A percentile compares a stretch with the other conserved stretches of the same genome.
phyloP scores from a whole-genome alignment of 2,888 invertebrate species.

The Galerucella pusilla region DNA sequence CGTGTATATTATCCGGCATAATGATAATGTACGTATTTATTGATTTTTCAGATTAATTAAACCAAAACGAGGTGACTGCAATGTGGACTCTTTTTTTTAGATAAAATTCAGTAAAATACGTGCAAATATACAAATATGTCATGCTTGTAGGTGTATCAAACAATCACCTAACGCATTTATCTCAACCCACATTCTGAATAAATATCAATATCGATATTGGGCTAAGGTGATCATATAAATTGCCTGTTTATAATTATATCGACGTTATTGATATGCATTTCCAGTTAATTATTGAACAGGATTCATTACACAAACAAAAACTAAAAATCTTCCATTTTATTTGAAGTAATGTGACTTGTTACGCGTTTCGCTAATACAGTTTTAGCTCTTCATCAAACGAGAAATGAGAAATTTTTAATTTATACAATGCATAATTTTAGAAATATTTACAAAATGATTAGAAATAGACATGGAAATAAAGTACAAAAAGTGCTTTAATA shows the following conservation, averaged over 20 bases:
- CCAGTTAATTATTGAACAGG: not conserved
- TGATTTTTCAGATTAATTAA: slow-evolving; percentile 4
- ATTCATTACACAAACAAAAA: not conserved
- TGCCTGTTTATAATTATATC: slow-evolving; percentile 18
- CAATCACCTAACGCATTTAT: slow-evolving; percentile 5
- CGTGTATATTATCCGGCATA: not conserved
- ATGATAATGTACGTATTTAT: not conserved
- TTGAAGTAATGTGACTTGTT: too few species aligned
- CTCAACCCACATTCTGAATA: slow-evolving; percentile 22
- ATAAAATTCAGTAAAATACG: slow-evolving; percentile 1
- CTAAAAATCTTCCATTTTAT: not conserved
- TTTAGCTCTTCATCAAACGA: too few species aligned
- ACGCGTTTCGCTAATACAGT: too few species aligned
- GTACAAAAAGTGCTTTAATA: too few species aligned
- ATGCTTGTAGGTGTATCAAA: not conserved
- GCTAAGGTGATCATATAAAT: slow-evolving; percentile 20
- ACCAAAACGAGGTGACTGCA: not conserved
- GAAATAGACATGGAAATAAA: too few species aligned
- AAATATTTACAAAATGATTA: too few species aligned
- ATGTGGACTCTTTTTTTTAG: not conserved
- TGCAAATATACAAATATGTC: not conserved
- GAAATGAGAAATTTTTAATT: too few species aligned
- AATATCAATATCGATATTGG: slow-evolving; percentile 22
- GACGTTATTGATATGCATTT: not conserved
- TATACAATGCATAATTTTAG: too few species aligned